Evolutionary conservation across 2,113 vertebrate species (phyloP).

Genomic region (Bos javanicus): DNA sequence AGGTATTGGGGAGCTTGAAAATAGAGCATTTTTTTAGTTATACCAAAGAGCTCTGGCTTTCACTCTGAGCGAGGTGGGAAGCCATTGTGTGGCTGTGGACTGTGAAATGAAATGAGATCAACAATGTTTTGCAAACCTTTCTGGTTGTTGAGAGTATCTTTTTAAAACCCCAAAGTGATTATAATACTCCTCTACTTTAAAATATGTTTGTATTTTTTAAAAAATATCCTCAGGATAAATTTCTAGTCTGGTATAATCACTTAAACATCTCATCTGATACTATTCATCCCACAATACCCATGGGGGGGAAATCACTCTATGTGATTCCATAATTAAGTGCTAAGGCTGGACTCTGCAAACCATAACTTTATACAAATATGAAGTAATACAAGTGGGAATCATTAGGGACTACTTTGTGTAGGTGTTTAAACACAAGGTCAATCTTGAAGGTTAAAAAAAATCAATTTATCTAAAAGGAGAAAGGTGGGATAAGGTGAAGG

Average conservation of each 20-base stretch:
- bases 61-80: neutral
- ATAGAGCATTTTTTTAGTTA: neutral
- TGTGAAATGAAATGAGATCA: neutral
- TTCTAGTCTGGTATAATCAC: neutral
- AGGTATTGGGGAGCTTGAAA: neutral
- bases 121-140: neutral
- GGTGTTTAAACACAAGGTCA: neutral
- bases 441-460: neutral
- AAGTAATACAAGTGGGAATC: neutral
- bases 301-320: neutral
- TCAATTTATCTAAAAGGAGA: neutral
- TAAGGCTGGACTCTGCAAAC: neutral
- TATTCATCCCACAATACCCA: neutral
- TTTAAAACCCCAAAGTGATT: neutral
- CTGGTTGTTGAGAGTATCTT: neutral
- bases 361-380: neutral
- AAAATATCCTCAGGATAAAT: neutral
- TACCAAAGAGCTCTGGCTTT: neutral
- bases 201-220: neutral
- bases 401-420: neutral
- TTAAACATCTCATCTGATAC: neutral
- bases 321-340: neutral
- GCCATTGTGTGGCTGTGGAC: neutral
- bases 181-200: neutral
- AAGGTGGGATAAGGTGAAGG: accelerated